Conservation (phyloP, 2,888 invertebrate genomes). For the Xestia c-nigrum region DNA sequence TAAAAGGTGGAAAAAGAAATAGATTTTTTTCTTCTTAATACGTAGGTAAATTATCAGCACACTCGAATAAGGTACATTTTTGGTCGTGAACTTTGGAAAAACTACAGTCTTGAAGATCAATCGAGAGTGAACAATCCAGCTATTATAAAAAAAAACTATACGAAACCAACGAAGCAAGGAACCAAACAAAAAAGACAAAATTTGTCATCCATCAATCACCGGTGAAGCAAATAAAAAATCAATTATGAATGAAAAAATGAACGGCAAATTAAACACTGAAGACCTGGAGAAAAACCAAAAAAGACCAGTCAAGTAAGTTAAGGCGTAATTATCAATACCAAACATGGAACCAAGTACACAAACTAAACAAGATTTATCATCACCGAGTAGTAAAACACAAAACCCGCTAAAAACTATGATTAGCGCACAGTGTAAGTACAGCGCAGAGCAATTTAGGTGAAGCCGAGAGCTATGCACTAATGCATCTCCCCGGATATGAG, state of each 20-base stretch:
- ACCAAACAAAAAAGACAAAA: neutral
- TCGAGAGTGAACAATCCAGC: neutral
- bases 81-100: neutral
- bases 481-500: slow-evolving; percentile 77
- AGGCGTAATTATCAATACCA: neutral
- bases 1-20: neutral
- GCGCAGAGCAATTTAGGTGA: slow-evolving; percentile 69
- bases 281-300: no score
- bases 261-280: neutral
- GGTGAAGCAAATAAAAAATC: slow-evolving; percentile 58
- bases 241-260: no score
- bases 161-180: neutral
- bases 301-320: neutral
- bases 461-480: slow-evolving; percentile 76
- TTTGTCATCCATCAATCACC: neutral
- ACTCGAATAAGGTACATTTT: neutral
- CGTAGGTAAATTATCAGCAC: neutral
- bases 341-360: neutral
- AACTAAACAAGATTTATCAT: neutral
- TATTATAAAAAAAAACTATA: neutral
- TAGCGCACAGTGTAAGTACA: slow-evolving; percentile 54
- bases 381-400: slow-evolving; percentile 34
- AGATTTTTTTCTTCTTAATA: neutral
- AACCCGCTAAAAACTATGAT: slow-evolving; percentile 55
- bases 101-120: neutral